Evolutionary conservation across 2,888 invertebrate species (phyloP), one percentile per base, ranked within the genome.

Genomic region (Leucoma salicis): DNA sequence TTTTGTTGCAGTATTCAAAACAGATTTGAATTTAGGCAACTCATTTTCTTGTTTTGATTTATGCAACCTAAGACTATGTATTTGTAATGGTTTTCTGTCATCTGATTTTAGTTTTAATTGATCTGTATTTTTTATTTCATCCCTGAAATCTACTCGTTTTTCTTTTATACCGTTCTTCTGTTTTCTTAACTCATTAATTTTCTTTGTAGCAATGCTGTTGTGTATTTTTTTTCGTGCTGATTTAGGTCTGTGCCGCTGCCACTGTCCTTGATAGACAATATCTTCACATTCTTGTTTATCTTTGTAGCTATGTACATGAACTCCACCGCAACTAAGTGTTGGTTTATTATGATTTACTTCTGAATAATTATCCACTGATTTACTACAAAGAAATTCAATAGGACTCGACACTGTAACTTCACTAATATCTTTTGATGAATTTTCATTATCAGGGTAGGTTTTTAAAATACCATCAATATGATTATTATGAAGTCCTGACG

Each of bases 191-290:
- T 66, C 65, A 6, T 31, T 53, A 1, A 27, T 37, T 57, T 49
- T 73, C 32, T 57, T 74, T 13, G 48, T 35, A 2, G 50, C 21
- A 7, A 53, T 31, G 10, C 52, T 57, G 46, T 52, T 65, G 3
- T 37, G 53, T 16, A 46, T 39, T 42, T 57, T 73, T 50, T 67
- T 75, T 36, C 60, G 70, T 10, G 42, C 33, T 18, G 57, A 13
- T 53, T 71, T 74, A 5, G 69, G 63, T 5, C 53, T 69, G 25
- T 59, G 55, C 35, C 57, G 63, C 53, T 84, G 79, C 88, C 87
- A 88, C 40, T 80, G 68, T 33, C 88, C 87, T 67, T 84, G 86
- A 51, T 70, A 89, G n/a, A 87, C 59, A 14, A 88, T 68, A 55
- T 89, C 88, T 58, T 86, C 80, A 15, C 72, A 80, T 8, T 63